Base-by-base conservation (phyloP, 2,113 vertebrate species). In the Lophotis ruficrista region DNA sequence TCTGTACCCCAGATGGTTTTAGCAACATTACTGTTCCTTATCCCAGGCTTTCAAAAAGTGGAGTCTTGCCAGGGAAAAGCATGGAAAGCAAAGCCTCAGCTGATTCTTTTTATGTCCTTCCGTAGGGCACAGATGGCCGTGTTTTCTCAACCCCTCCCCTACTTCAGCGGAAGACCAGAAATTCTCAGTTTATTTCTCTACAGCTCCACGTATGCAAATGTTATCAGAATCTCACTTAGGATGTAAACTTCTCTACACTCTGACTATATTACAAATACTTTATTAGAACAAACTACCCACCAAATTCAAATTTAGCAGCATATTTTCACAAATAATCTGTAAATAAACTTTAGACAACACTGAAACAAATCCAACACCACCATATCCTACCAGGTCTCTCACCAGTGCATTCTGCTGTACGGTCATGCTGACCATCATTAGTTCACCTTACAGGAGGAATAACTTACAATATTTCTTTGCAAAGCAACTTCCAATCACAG, bases 111-210 rank as follows among this genome's bases (percentile, higher is more conserved):
- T 77, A 72, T 83, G 66, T 71, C 56, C 73, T 81, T 93, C 85
- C 80, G 41, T 22, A 96, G 92, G 69, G 85, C 85, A 96, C 91
- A 80, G 81, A 95, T 97, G 96, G 89, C 51, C 89, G 85, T 51
- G 89, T 91, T 95, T 94, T 78, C 64, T 90, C 62, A 76, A 24
- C 73, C 48, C 57, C 56, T 88, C 86, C 90, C 64, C 68, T 75
- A 66, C 21, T 87, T 82, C 78, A 93, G 82, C 73, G 87, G 48
- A 61, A 96, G 70, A 85, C 65, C 33, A 50, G 57, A 56, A 87
- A 95, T 89, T 93, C 35, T 60, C 89, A 51, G 68, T 77, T 96
- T 94, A 78, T 92, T 94, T 94, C 62, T 93, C 91, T 70, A 58
- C 72, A 60, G 81, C 35, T 94, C 58, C 80, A 77, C 16, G 3